Percentiles rank a stretch among this genome's conserved stretches.
These are phyloP conservation scores for Malachius bipustulatus DNA, from an alignment of 2,888 invertebrate species.

Conservation along the genomic window DNA sequence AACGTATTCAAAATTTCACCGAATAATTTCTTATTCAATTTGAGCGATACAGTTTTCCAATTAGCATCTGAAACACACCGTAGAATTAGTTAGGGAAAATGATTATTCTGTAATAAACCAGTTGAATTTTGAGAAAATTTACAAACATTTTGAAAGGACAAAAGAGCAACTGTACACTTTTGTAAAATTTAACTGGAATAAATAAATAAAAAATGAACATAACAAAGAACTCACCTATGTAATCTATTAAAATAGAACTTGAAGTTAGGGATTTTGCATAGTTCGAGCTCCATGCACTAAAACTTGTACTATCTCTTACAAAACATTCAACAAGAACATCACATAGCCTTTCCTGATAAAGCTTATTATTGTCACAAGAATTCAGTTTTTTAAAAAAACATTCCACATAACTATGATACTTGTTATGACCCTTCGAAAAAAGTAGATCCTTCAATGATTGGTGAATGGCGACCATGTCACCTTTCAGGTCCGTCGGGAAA, in stretches of 20 bases:
- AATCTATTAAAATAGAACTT: conserved; percentile 51
- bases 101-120: no score
- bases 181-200: conserved; percentile 2
- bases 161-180: no score
- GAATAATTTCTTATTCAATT: conserved; percentile 36
- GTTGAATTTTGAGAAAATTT: no score
- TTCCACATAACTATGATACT: conserved; percentile 43
- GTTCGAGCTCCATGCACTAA: conserved; percentile 54
- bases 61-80: conserved; percentile 31
- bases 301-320: conserved; percentile 48
- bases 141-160: no score
- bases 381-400: conserved; percentile 52
- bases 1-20: conserved; percentile 40
- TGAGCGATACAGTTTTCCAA: conserved; percentile 33
- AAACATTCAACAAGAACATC: conserved; percentile 50
- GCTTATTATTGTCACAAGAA: conserved; percentile 40
- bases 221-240: conserved; percentile 39
- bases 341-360: conserved; percentile 44
- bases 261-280: conserved; percentile 54
- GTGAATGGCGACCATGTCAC: conserved; percentile 43
- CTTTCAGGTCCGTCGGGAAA: conserved; percentile 42
- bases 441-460: conserved; percentile 25
- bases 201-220: background rate
- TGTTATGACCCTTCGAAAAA: conserved; percentile 31
- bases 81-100: conserved; percentile 12